These are phyloP conservation scores for Cryptocephalus primarius DNA, from an alignment of 2,888 invertebrate genomes.

Conservation along the genomic window DNA sequence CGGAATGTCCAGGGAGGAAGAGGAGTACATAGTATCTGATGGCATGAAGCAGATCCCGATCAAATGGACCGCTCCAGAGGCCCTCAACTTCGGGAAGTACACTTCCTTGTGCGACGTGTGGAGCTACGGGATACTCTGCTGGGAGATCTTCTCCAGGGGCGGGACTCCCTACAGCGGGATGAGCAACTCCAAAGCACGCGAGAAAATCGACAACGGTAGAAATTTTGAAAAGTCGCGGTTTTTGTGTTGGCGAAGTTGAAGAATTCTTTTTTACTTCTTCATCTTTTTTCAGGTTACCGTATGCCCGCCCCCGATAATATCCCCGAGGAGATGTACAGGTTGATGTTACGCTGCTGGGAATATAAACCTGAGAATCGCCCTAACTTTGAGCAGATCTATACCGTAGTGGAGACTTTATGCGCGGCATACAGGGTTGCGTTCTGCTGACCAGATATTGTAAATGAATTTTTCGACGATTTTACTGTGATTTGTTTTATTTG, in stretches of 20 bases:
- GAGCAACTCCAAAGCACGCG: constrained; percentile 87
- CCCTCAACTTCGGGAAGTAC: constrained; percentile 85
- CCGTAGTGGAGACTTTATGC: constrained; percentile 56
- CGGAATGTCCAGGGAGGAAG: constrained; percentile 95
- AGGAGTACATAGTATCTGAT: constrained; percentile 93
- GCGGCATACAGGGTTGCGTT: constrained; percentile 32
- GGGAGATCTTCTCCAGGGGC: constrained; percentile 93
- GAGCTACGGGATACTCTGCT: constrained; percentile 92
- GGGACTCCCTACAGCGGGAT: constrained; percentile 89
- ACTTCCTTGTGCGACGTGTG: constrained; percentile 93
- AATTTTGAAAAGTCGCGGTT: neutral
- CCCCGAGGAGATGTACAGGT: constrained; percentile 76
- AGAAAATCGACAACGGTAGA: constrained; percentile 85
- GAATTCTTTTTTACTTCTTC: neutral
- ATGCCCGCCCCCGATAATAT: constrained; percentile 88
- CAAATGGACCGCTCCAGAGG: constrained; percentile 98
- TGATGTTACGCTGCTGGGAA: constrained; percentile 92
- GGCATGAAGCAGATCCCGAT: constrained; percentile 98
- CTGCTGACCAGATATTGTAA: constrained; percentile 15
- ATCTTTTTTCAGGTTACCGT: constrained; percentile 59
- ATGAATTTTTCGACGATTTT: neutral
- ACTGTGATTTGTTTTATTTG: too few relatives aligned
- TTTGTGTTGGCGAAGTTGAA: too few relatives aligned
- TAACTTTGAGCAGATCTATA: constrained; percentile 81
- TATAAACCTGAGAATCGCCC: constrained; percentile 85